Base-by-base conservation (phyloP, 2,888 invertebrate genomes). In the Heliconius ethilla region DNA sequence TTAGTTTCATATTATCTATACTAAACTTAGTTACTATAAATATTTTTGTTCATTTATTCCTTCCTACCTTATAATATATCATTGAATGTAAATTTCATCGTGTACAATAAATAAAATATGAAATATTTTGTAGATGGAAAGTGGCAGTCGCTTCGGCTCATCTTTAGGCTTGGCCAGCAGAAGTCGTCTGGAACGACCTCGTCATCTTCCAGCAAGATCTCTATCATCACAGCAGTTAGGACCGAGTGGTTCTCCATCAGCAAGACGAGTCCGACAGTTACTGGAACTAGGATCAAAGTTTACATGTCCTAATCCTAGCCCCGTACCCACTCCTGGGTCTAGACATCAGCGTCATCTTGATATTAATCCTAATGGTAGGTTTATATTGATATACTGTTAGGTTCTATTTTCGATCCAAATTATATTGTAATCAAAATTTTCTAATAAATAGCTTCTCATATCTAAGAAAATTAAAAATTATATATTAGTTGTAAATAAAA, bases 341-440 rank as follows among this genome's bases (percentile, higher is more conserved):
- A 96, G 97, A 75, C 95, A 97, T 86, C 97, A 97, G 81, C 95
- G 97, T 86, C 97, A 96, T 89, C 95, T 98, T 83, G 98, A 98
- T 90, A 98, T 98, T 84, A 98, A 98, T 95, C 97, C 98, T 86
- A 98, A 97, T 87, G 98, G 97, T 97, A 85, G 86, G 62, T 37
- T 33, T 40, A 3, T n/a, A 15, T 10, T 2, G 13, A 62, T 62
- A 27, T 62, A 62, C 13, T 5, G 25, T 13, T 11, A 25, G n/a
- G 22, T 22, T 62, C 5, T 62, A 0, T 5, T 59, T n/a, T 59
- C n/a, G 10, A 9, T n/a, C 10, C 18, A 51, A 51, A n/a, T 59
- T 10, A 59, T n/a, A 59, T n/a, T n/a, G 3, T n/a, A n/a, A 59
- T 9, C 9, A 6, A 55, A 2, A 9, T 22, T 22, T 55, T 22